A percentile compares a stretch with the other conserved stretches of the same genome.
phyloP scores from a whole-genome alignment of 2,888 invertebrate genomes.

The Hecatera dysodea region DNA sequence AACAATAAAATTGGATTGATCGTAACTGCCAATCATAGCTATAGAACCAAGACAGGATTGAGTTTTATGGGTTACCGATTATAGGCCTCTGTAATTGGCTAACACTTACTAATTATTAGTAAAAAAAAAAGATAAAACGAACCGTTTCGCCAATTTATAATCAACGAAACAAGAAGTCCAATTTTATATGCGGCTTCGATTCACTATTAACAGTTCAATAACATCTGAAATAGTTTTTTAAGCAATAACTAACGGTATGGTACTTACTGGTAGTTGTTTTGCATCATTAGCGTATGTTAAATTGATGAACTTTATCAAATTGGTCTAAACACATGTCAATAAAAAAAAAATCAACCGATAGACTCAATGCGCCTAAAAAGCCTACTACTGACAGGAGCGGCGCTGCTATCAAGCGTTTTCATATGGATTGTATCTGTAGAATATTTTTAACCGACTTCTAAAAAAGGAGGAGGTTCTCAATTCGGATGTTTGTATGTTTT shows the following conservation, averaged over 20 bases:
- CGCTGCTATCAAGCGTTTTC: too few species aligned
- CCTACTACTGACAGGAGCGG: too few species aligned
- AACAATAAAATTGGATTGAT: background rate
- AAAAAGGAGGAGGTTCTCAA: too few species aligned
- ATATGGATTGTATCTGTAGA: too few species aligned
- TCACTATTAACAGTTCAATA: background rate
- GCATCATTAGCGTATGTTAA: background rate
- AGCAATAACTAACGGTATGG: background rate
- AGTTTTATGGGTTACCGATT: constrained; percentile 15
- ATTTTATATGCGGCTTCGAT: background rate
- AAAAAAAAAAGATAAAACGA: constrained; percentile 3
- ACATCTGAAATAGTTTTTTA: background rate
- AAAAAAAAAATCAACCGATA: background rate
- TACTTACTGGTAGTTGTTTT: background rate
- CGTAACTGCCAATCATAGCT: background rate
- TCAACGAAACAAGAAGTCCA: background rate
- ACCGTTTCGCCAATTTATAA: constrained; percentile 13
- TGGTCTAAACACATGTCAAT: background rate
- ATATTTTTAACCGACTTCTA: too few species aligned
- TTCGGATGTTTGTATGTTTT: too few species aligned
- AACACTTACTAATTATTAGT: too few species aligned
- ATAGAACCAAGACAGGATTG: background rate
- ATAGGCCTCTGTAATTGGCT: constrained; percentile 3
- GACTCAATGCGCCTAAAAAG: too few species aligned
- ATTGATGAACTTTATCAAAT: background rate